Base-by-base conservation (phyloP, 2,888 invertebrate genomes). In the Lydus trimaculatus region DNA sequence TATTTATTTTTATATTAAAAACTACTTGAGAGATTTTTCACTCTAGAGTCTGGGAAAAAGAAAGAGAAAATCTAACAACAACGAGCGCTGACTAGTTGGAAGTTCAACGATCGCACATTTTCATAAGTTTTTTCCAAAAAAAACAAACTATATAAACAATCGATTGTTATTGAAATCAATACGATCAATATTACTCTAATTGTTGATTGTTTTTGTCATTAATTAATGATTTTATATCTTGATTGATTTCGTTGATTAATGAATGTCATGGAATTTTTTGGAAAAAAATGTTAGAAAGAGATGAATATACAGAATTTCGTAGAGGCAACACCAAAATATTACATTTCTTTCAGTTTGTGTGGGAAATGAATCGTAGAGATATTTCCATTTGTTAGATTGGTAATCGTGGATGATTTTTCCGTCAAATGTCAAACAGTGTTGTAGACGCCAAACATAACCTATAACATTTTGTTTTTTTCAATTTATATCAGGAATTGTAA, bases 1-100 rank as follows among this genome's bases (percentile, higher is more conserved):
- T 84, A 84, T 84, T 84, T 84, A 84, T 84, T 84, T 84, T 84
- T 83, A 84, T 81, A 83, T 13, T n/a, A 43, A 43, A 43, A 84
- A 83, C 84, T 84, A 83, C 84, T 84, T 82, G 80, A 79, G 79
- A 79, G 79, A 80, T 80, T 82, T 83, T 84, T 84, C 82, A 48
- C 9, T n/a, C n/a, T n/a, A 80, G 80, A 80, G 80, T 79, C 75
- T 78, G 80, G 79, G 81, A 80, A 83, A 77, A 43, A 83, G 83
- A 84, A 84, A 83, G 78, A 81, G 83, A 84, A 84, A 84, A 82
- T 82, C 77, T 75, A n/a, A n/a, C n/a, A n/a, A n/a, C n/a, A 76
- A 56, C 75, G 72, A 72, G 75, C 75, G 20, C 11, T 48, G 39
- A 11, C 20, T 20, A 43, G 71, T 73, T 73, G 79, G 15, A 81